Base-by-base conservation (phyloP, 64 coral and sea anemone genomes). In the Actinia tenebrosa region DNA sequence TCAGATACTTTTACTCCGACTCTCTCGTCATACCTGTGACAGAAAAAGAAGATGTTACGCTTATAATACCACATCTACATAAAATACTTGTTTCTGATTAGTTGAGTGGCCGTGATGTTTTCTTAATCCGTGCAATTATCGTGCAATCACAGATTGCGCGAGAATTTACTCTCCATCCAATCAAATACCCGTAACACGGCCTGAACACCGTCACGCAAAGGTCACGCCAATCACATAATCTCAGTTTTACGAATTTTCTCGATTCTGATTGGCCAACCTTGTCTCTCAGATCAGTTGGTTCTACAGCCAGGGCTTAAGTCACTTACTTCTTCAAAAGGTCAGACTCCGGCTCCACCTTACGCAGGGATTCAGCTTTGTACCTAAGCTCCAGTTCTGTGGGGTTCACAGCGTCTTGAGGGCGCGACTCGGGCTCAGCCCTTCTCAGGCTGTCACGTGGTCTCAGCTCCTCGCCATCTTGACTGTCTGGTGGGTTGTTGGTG, bases 1-100 rank as follows among this genome's bases (percentile, higher is more conserved):
- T 97, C 86, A 26, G 94, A 97, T 20, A 97, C 91, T 55, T 92
- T 92, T 0, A 92, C 93, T 86, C 97, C 97, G 66, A 92, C 90
- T 60, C 91, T 84, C 37, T 93, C 90, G 56, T 99, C 91, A 60
- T 93, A 85, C 8, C 79, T 81, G 19, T 45, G 10, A 52, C 53
- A 53, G 4, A 53, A 50, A 81, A 3, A n/a, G n/a, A n/a, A n/a
- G n/a, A 20, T 45, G 47, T 50, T 50, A 50, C 47, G 47, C 47
- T 50, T 1, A 4, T 2, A 47, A 50, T 37, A 37, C 30, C 30
- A 37, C 30, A 37, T 37, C 30, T 37, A 37, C 30, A 0, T 37
- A 37, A 37, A 37, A 37, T 37, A 37, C 30, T 37, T 37, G 30
- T 37, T 37, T 37, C 30, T 1, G 30, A 37, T 37, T 37, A 1